Conservation (phyloP, 2,113 vertebrate genomes). For the Oryzias melastigma region DNA sequence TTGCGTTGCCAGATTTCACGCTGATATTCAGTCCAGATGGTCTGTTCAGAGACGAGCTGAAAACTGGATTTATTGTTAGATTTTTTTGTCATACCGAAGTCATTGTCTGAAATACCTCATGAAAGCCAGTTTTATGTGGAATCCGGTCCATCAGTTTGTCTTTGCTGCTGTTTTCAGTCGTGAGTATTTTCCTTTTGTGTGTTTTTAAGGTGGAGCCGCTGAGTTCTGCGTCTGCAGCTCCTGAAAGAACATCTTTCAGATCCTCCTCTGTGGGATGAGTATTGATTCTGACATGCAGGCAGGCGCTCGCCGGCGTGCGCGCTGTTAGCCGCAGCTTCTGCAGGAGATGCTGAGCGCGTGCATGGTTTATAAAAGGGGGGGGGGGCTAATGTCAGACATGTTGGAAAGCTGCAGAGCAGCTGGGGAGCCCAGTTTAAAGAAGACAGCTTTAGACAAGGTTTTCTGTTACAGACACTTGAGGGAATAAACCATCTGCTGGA, state of each 20-base stretch:
- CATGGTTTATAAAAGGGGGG: slow-evolving; percentile 2
- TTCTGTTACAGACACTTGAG: slow-evolving; percentile 49
- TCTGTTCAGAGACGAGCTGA: no score
- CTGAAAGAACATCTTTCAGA: slow-evolving; percentile 6
- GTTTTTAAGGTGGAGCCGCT: not conserved
- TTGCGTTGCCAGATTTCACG: no score
- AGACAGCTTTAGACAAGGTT: slow-evolving; percentile 28
- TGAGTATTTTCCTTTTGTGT: no score
- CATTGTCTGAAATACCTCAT: no score
- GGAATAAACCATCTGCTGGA: slow-evolving; percentile 48
- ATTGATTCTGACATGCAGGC: slow-evolving; percentile 35
- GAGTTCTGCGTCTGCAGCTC: slow-evolving; percentile 5
- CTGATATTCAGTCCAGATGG: no score
- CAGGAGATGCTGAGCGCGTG: not conserved
- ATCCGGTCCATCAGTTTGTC: no score
- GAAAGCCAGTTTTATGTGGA: no score
- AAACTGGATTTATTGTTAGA: no score
- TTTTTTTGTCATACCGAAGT: no score
- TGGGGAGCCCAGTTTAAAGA: slow-evolving; percentile 19
- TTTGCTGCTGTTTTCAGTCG: no score
- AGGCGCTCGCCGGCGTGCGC: slow-evolving; percentile 8
- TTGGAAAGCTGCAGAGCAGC: slow-evolving; percentile 22
- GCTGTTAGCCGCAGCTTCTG: slow-evolving; percentile 5
- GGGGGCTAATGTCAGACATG: not conserved
- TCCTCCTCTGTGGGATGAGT: slow-evolving; percentile 7